A percentile compares a stretch with the other conserved stretches of the same genome.
These are phyloP conservation scores for Alexandromys fortis DNA, from an alignment of 2,113 vertebrate species.

Conservation along the genomic window DNA sequence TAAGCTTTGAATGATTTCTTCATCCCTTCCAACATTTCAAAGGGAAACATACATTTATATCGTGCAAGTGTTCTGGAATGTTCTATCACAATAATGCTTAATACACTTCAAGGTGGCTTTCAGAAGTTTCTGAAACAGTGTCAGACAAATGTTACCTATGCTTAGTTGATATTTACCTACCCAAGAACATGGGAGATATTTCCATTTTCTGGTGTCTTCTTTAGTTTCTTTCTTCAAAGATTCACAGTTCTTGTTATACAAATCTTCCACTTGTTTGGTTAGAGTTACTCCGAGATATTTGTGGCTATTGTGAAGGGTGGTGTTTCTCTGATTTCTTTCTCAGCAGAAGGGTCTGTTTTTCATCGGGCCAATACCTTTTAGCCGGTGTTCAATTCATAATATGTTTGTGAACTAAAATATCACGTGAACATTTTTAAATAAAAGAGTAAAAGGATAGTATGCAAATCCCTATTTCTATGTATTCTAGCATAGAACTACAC, in stretches of 20 bases:
- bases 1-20: background rate
- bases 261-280: no score
- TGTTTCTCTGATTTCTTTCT: no score
- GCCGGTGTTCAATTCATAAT: background rate
- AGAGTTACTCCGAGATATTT: no score
- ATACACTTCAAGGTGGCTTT: background rate
- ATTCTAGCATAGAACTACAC: background rate
- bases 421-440: background rate
- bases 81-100: background rate
- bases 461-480: background rate
- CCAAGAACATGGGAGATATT: no score
- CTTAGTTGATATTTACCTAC: background rate
- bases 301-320: no score
- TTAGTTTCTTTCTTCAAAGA: no score
- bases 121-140: background rate
- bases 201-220: no score
- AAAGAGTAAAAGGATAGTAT: background rate
- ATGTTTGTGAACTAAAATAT: constrained; percentile 6
- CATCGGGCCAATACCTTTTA: background rate
- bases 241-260: no score
- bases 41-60: background rate
- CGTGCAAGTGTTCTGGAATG: background rate
- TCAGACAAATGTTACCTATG: background rate
- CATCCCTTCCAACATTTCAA: background rate
- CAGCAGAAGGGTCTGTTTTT: background rate